Percentiles rank a stretch among this genome's conserved stretches.
Evolutionary conservation across 2,888 invertebrate genomes (phyloP).

Genomic region (Drosophila tripunctata): DNA sequence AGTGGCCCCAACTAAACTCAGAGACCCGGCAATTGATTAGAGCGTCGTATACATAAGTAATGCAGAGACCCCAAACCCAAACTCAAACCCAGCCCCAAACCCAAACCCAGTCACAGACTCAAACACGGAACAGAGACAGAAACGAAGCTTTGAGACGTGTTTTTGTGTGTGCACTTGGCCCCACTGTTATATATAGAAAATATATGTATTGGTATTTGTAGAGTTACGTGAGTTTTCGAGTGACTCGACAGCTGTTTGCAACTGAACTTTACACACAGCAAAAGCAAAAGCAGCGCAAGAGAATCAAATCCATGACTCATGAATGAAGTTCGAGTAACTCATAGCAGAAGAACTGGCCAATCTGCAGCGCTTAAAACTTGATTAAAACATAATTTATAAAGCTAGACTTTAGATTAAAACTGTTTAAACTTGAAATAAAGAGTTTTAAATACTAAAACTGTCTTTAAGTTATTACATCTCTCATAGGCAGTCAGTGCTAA

Average conservation of each 20-base stretch:
- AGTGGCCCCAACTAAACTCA: constrained; percentile 64
- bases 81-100: background rate
- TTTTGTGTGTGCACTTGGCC: constrained; percentile 39
- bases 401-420: no score
- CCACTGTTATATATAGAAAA: no score
- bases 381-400: no score
- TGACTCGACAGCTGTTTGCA: constrained; percentile 16
- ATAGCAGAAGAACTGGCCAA: background rate
- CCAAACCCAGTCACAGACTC: background rate
- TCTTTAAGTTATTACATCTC: no score
- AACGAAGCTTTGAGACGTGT: constrained; percentile 1
- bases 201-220: background rate
- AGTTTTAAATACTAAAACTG: no score
- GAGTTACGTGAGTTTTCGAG: constrained; percentile 41
- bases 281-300: constrained; percentile 35
- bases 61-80: constrained; percentile 14
- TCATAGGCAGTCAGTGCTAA: background rate
- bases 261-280: constrained; percentile 32
- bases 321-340: constrained; percentile 12
- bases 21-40: constrained; percentile 74
- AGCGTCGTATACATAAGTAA: constrained; percentile 56
- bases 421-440: background rate
- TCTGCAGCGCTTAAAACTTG: background rate
- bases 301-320: constrained; percentile 41
- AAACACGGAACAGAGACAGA: background rate